A percentile compares a stretch with the other conserved stretches of the same genome.
phyloP scores from a whole-genome alignment of 2,797 vertebrate species.

The Aeoliscus strigatus region DNA sequence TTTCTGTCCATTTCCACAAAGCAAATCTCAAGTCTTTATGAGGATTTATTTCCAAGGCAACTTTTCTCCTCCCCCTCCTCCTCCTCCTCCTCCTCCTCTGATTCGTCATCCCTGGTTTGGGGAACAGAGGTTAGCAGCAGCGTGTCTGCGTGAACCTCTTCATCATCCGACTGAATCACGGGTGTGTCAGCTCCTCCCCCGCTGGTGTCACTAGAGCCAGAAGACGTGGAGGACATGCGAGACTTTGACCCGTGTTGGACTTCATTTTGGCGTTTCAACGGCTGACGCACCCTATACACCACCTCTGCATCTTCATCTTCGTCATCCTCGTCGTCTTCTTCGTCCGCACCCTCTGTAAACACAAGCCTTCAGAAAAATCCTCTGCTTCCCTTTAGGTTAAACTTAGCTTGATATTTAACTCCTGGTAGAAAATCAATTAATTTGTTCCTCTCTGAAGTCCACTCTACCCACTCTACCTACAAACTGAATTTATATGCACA shows the following conservation, averaged over 20 bases:
- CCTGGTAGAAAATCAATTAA: too few relatives aligned
- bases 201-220: constrained; percentile 78
- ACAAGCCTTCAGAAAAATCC: constrained; percentile 9
- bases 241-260: constrained; percentile 62
- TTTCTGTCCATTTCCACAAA: not conserved
- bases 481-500: too few relatives aligned
- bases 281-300: constrained; percentile 70
- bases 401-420: too few relatives aligned
- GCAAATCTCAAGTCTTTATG: constrained; percentile 32
- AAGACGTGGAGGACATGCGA: constrained; percentile 81
- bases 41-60: constrained; percentile 28
- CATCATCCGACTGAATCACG: constrained; percentile 85
- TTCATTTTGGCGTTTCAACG: constrained; percentile 58
- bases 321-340: constrained; percentile 57
- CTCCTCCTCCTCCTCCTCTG: constrained; percentile 65
- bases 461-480: too few relatives aligned
- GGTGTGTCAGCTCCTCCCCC: constrained; percentile 79
- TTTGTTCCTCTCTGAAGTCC: too few relatives aligned
- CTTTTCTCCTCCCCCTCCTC: too few relatives aligned
- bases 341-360: constrained; percentile 50
- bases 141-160: constrained; percentile 80
- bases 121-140: constrained; percentile 63
- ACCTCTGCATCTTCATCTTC: constrained; percentile 63
- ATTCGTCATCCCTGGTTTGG: constrained; percentile 59
- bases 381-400: too few relatives aligned